Base-by-base conservation (phyloP, 2,113 vertebrate species). In the Diadophis punctatus region DNA sequence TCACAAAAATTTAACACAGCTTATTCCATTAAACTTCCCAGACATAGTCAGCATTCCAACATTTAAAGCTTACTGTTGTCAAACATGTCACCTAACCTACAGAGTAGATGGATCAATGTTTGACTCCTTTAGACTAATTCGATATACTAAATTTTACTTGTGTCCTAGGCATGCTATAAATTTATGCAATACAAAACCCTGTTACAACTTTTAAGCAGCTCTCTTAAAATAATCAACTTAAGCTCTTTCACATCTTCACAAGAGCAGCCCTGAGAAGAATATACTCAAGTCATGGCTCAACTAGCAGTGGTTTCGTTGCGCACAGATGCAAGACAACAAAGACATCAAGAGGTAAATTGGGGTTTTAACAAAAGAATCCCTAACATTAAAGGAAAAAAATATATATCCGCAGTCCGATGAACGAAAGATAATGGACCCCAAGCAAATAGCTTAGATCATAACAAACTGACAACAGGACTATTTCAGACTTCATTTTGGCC, bases 231-330 rank as follows among this genome's bases (percentile, higher is more conserved):
- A 97, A 97, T 90, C 91, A 97, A 97, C 94, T 95, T 96, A 95
- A 97, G 95, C 96, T 97, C 96, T 94, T 94, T 93, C 92, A 94
- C 55, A 91, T 93, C 96, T 96, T 96, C 97, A 96, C 97, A 95
- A 96, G 96, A 97, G 93, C 96, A 97, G 97, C 97, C 97, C 98
- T 98, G 97, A 98, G 97, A 98, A 98, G 96, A 96, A 95, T 95
- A 95, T 90, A 93, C 95, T 96, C 95, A 95, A 96, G 96, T 96
- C 94, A 96, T 93, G 97, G 96, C 95, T 97, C 96, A 97, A 97
- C 97, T 96, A 98, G 96, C 96, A 96, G 96, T 94, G 97, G 96
- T 95, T 95, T 95, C 97, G 96, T 96, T 96, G 96, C 97, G 96
- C 87, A 89, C 68, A 60, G 85, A 86, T 58, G 74, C 89, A 88